Base-by-base conservation (phyloP, 1,140 invertebrate genomes). In the Lethocerus indicus region DNA sequence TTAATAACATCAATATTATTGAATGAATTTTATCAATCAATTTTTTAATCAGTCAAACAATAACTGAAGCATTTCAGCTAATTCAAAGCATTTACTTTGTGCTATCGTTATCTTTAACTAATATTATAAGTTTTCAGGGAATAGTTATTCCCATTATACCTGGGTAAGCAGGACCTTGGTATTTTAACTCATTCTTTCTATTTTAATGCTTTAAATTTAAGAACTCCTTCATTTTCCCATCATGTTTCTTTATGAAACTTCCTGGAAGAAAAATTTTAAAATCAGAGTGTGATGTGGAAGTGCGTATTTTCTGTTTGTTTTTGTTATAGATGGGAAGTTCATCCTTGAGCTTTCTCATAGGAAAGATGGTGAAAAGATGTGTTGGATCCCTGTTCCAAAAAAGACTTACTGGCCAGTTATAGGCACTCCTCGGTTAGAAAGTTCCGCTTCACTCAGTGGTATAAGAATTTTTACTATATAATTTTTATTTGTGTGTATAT, bases 321-420 rank as follows among this genome's bases (percentile, higher is more conserved):
- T 49, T 48, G 43, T 58, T 59, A 44, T 51, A 68, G 66, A 89
- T 81, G 86, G 85, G 56, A 87, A 87, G 65, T 84, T 88, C 59
- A 86, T 88, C 58, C 64, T 89, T 69, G 86, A 89, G 67, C 60
- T 89, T 65, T 83, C 83, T 51, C 76, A 85, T 54, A 75, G 80
- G 25, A 77, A 80, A 53, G 83, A 86, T 58, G 83, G 83, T 29
- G 83, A 85, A 62, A 74, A 79, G 51, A 74, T 76, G 4, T 81
- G 81, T 18, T 89, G 86, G 86, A 81, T 87, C 58, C 83, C 84
- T 32, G 83, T 87, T 52, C 81, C 82, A 46, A 78, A 83, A 57
- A 88, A 87, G 66, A 83, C 82, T 42, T 87, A 83, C 67, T 86
- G 84, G 75, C 81, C 83, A 51, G 81, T 77, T 25, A 72, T 76